Evolutionary conservation across 2,113 vertebrate species (phyloP).

Genomic region (Poecilia latipinna): DNA sequence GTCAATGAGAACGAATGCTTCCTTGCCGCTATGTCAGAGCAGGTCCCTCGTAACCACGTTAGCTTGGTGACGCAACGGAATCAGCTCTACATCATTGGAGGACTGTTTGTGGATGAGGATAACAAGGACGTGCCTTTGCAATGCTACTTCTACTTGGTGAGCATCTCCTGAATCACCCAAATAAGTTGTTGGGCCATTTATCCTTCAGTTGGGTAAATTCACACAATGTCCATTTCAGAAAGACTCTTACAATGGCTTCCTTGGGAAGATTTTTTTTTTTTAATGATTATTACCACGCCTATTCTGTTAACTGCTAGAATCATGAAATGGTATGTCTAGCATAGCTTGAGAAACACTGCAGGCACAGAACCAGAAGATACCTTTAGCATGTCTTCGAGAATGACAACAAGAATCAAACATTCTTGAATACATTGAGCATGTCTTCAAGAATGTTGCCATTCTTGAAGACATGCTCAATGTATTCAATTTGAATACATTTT

Average conservation of each 20-base stretch:
- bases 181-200: neutral
- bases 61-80: constrained; percentile 90
- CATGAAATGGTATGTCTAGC: neutral
- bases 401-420: too few species aligned
- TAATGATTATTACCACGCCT: neutral
- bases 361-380: too few species aligned
- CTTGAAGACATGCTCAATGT: too few species aligned
- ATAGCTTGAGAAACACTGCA: neutral
- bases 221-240: neutral
- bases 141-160: constrained; percentile 95
- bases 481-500: neutral
- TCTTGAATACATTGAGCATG: neutral
- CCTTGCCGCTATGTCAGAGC: constrained; percentile 90
- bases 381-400: neutral
- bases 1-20: constrained; percentile 96
- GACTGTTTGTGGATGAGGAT: constrained; percentile 95
- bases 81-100: constrained; percentile 90
- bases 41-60: constrained; percentile 97
- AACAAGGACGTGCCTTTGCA: constrained; percentile 93
- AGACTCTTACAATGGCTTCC: neutral
- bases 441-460: neutral
- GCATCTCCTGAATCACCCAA: neutral
- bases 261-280: neutral
- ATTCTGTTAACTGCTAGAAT: neutral
- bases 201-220: neutral